Percentiles rank a stretch among this genome's conserved stretches.
These are phyloP conservation scores for Philereme vetulata DNA, from an alignment of 2,888 invertebrate genomes.

Conservation along the genomic window DNA sequence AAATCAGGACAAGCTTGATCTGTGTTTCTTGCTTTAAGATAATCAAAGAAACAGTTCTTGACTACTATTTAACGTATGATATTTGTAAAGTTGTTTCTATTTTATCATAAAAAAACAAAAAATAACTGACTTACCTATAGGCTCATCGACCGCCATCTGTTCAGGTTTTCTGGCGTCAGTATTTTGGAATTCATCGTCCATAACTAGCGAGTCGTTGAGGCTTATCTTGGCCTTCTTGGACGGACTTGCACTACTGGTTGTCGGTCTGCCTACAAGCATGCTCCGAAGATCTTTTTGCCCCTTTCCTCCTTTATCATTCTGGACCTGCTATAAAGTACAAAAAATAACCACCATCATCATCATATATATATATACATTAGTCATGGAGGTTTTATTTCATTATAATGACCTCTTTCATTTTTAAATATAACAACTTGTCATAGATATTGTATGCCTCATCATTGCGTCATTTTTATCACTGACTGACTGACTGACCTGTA, in stretches of 20 bases:
- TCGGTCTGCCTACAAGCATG: constrained; percentile 57
- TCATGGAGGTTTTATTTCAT: no score
- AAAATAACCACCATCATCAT: no score
- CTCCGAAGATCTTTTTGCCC: constrained; percentile 68
- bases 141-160: constrained; percentile 15
- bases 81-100: neutral
- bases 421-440: no score
- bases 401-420: no score
- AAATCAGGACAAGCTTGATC: no score
- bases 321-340: constrained; percentile 3
- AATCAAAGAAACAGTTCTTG: no score
- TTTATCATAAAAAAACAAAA: neutral
- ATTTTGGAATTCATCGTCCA: constrained; percentile 53
- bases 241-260: constrained; percentile 46
- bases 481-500: no score
- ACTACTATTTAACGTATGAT: no score
- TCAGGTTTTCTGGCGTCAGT: constrained; percentile 15
- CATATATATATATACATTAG: no score
- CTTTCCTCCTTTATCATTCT: constrained; percentile 38
- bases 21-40: no score
- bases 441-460: no score
- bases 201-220: constrained; percentile 42
- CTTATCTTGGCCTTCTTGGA: constrained; percentile 28
- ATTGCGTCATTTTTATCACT: no score
- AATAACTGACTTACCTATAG: constrained; percentile 13